phyloP scores from a whole-genome alignment of 2,888 invertebrate genomes.

The Apomyelois bistriatella region DNA sequence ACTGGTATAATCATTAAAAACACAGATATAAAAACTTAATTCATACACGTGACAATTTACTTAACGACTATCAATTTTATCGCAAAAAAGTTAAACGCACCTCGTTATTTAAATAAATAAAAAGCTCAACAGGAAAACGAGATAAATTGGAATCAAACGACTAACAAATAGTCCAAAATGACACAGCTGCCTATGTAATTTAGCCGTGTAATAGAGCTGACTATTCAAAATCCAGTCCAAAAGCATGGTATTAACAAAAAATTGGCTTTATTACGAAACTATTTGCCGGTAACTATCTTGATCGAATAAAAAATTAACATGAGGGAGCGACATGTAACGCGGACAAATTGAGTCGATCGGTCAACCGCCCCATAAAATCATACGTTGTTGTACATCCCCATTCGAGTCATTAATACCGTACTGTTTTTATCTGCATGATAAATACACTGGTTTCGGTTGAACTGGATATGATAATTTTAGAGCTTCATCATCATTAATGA shows the following conservation, averaged over 20 bases:
- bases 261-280: conserved; percentile 75
- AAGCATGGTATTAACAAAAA: conserved; percentile 67
- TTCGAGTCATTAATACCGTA: conserved; percentile 21
- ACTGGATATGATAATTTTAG: conserved; percentile 19
- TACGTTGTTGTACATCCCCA: conserved; percentile 15
- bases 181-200: conserved; percentile 63
- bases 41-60: not conserved
- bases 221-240: conserved; percentile 45
- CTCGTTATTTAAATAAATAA: conserved; percentile 36
- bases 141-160: conserved; percentile 69
- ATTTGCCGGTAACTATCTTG: conserved; percentile 68
- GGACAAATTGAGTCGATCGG: conserved; percentile 65
- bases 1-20: too few species aligned
- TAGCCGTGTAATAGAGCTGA: conserved; percentile 50
- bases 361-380: conserved; percentile 37
- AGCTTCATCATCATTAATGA: conserved; percentile 9
- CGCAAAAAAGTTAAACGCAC: conserved; percentile 11
- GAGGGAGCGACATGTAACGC: conserved; percentile 52
- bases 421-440: conserved; percentile 24
- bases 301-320: conserved; percentile 74
- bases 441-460: conserved; percentile 15
- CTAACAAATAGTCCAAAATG: conserved; percentile 66
- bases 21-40: too few species aligned
- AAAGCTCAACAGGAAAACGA: conserved; percentile 49
- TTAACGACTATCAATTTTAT: conserved; percentile 8